Percentiles rank a stretch among this genome's conserved stretches.
phyloP scores from a whole-genome alignment of 2,113 vertebrate species.

The Ahaetulla prasina region DNA sequence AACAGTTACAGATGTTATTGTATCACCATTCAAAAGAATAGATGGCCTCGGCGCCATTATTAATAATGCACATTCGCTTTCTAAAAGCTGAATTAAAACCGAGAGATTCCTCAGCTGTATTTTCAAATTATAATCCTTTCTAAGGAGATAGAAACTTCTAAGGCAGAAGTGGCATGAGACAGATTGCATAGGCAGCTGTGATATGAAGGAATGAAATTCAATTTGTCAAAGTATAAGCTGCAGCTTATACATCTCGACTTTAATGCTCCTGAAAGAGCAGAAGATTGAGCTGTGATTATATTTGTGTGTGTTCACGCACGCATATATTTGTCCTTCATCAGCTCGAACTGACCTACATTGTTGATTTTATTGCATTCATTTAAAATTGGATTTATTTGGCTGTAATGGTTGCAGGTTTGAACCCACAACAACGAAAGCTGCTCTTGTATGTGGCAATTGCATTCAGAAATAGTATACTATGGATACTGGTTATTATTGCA shows the following conservation, averaged over 20 bases:
- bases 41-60: conserved; percentile 33
- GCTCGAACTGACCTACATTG: not conserved
- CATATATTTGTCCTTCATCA: not conserved
- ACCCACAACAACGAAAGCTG: not conserved
- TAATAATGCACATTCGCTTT: conserved; percentile 27
- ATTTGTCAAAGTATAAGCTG: conserved; percentile 30
- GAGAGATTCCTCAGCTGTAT: conserved; percentile 36
- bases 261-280: not conserved
- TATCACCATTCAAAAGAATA: conserved; percentile 31
- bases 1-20: conserved; percentile 34
- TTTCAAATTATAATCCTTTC: conserved; percentile 52
- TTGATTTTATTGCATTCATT: not conserved
- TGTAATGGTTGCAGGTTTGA: not conserved
- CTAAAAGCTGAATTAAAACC: conserved; percentile 27
- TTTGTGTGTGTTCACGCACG: not conserved
- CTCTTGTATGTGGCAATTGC: not conserved
- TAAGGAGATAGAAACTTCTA: conserved; percentile 52
- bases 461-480: not conserved
- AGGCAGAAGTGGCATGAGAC: conserved; percentile 32
- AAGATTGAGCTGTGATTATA: not conserved
- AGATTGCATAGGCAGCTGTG: conserved; percentile 50
- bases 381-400: not conserved
- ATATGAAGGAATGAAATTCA: conserved; percentile 55
- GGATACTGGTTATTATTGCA: not conserved
- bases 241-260: not conserved